These are phyloP conservation scores for Drosophila nikananu DNA, from an alignment of 1,140 invertebrate species.

Conservation along the genomic window DNA sequence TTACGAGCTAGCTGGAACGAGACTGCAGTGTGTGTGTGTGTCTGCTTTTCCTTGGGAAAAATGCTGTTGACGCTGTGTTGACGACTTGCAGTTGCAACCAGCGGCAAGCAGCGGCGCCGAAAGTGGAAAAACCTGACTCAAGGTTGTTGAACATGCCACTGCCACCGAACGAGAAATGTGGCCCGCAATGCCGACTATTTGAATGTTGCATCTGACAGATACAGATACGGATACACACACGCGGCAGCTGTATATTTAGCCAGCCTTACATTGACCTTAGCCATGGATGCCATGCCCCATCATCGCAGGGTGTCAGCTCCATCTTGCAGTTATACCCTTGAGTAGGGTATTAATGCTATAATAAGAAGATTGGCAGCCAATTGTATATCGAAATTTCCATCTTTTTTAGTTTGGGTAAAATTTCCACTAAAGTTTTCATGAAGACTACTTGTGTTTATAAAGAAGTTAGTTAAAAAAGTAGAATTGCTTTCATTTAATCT, in stretches of 20 bases:
- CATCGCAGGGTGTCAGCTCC: background rate
- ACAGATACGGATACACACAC: conserved; percentile 47
- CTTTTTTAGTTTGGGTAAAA: too few species aligned
- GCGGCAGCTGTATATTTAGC: conserved; percentile 30
- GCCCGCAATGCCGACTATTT: conserved; percentile 72
- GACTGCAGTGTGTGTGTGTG: conserved; percentile 44
- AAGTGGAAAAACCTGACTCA: conserved; percentile 85
- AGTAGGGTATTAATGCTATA: too few species aligned
- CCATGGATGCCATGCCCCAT: conserved; percentile 51
- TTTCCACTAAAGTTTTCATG: too few species aligned
- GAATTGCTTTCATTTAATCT: background rate
- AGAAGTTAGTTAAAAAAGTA: too few species aligned
- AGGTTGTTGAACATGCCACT: conserved; percentile 82
- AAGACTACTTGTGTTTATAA: background rate
- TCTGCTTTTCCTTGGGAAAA: conserved; percentile 39
- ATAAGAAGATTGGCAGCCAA: too few species aligned
- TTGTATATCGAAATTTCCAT: too few species aligned
- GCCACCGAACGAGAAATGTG: conserved; percentile 54
- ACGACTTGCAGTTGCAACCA: conserved; percentile 37
- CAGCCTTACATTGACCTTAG: conserved; percentile 79
- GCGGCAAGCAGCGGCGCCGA: conserved; percentile 49
- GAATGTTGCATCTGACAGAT: conserved; percentile 81
- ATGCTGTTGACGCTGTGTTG: conserved; percentile 66
- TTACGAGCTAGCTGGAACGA: conserved; percentile 55
- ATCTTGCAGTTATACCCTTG: background rate